A percentile compares a stretch with the other conserved stretches of the same genome.
phyloP scores from a whole-genome alignment of 92 coral and sea anemone species.

The Epizoanthus rinbou region DNA sequence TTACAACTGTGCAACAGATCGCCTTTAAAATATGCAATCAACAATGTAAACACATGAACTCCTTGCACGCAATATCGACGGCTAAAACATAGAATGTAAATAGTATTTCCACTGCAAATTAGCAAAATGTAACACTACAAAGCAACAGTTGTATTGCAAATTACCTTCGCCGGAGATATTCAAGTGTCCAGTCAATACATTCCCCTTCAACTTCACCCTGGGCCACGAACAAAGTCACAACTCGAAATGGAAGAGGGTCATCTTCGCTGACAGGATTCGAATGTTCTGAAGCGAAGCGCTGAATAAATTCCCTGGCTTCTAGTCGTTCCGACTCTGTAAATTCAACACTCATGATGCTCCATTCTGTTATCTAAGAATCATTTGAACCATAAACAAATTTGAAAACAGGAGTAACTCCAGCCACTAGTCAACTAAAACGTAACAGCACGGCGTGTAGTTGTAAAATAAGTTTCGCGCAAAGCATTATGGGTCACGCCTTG shows the following conservation, averaged over 20 bases:
- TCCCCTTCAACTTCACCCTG: conserved; percentile 80
- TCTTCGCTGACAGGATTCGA: conserved; percentile 57
- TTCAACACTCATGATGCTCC: conserved; percentile 78
- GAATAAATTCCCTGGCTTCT: conserved; percentile 67
- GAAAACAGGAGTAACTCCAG: neutral
- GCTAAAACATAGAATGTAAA: neutral
- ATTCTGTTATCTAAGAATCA: conserved; percentile 6
- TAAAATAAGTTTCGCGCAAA: too few species aligned
- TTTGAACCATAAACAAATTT: conserved; percentile 22
- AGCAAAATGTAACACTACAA: neutral
- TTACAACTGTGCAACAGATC: conserved; percentile 22
- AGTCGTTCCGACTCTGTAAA: conserved; percentile 76
- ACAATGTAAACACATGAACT: conserved; percentile 21
- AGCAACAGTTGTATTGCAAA: neutral
- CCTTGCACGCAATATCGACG: conserved; percentile 18
- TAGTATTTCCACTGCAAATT: neutral
- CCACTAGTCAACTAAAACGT: neutral
- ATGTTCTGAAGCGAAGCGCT: conserved; percentile 59
- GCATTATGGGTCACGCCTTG: too few species aligned
- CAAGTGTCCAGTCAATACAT: conserved; percentile 75
- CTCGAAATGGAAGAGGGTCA: conserved; percentile 75
- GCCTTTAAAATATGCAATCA: neutral
- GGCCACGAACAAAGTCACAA: conserved; percentile 57
- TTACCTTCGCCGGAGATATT: conserved; percentile 81
- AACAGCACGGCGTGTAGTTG: too few species aligned